Base-by-base conservation (phyloP, 2,888 invertebrate species). In the Sericinus montela region DNA sequence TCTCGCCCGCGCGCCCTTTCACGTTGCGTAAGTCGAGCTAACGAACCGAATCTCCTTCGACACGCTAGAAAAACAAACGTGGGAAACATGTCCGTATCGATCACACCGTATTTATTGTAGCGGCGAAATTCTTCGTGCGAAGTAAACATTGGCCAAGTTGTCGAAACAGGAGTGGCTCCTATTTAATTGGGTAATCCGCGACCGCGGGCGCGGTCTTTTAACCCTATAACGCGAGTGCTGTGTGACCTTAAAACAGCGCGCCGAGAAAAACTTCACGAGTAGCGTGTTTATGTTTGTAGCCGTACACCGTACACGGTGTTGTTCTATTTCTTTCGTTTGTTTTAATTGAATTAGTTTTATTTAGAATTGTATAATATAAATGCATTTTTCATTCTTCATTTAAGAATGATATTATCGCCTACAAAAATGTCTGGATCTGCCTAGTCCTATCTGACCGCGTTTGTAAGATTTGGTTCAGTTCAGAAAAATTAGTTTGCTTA, bases 21-120 rank as follows among this genome's bases (percentile, higher is more conserved):
- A 72, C 73, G 74, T 83, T 82, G 82, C 84, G 85, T 86, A 85
- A 85, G 84, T 80, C 74, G 72, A 69, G 67, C 59, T 64, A 69
- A 69, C 69, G 72, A 70, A 74, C 77, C 75, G 68, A 65, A 65
- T 81, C 84, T 84, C 80, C 78, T 82, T 80, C 80, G 80, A 76
- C 78, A 77, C 68, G 72, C 74, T 77, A 80, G 7, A 25, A 14
- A 40, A 29, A 16, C 25, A 25, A 2, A 40, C n/a, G 11, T 14
- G 1, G 3, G n/a, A n/a, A n/a, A 28, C 64, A 69, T 67, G 67
- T 63, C 57, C 57, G 69, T 79, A 82, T 83, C 77, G 82, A 81
- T 81, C 13, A 32, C 32, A 3, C 32, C 72, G 68, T 80, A 80
- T 80, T 80, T 83, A 77, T 76, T 59, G 52, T 45, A 60, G 63